Base-by-base conservation (phyloP, 2,797 vertebrate genomes). In the Pseudocheirus occidentalis region DNA sequence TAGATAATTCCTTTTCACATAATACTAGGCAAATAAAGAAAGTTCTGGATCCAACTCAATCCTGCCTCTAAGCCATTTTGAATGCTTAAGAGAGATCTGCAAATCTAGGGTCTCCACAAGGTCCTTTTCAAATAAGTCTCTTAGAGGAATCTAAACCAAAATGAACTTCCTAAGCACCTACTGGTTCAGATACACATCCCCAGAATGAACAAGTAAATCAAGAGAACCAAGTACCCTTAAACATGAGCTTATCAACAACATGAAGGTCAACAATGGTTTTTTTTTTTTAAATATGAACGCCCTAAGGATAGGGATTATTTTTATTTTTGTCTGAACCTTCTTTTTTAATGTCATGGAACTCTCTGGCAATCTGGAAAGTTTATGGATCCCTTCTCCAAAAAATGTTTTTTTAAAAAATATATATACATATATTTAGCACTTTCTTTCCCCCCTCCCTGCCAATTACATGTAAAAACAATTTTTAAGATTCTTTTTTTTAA, bases 181-280 rank as follows among this genome's bases (percentile, higher is more conserved):
- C 56, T 94, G 56, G 93, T 29, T 24, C 57, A 93, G 66, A 93
- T 94, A 57, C 95, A 93, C 90, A 96, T 95, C 31, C 7, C 16
- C 28, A 95, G 27, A 91, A 66, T 89, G 91, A 73, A 55, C 91
- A 96, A 96, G 91, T 73, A 62, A 95, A 95, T 96, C 52, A 93
- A 94, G 90, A 40, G 91, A 66, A 90, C 58, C 94, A 13, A 92
- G 59, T 62, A 29, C n/a, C 95, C 59, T 96, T 94, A 96, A 93
- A 93, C 52, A 92, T 7, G 92, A 52, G 24, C 81, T 55, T 90
- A 40, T 81, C 58, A 91, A 91, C 73, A 90, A 54, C 24, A 90
- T 94, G 93, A 62, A 66, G 59, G 59, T 66, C 31, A 66, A n/a
- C 31, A 62, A 62, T 10, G 31, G 58, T 62, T 52, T 5, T 62